Percentiles rank a stretch among this genome's conserved stretches.
These are phyloP conservation scores for Mormoops blainvillei DNA, from an alignment of 2,113 vertebrate genomes.

Conservation along the genomic window DNA sequence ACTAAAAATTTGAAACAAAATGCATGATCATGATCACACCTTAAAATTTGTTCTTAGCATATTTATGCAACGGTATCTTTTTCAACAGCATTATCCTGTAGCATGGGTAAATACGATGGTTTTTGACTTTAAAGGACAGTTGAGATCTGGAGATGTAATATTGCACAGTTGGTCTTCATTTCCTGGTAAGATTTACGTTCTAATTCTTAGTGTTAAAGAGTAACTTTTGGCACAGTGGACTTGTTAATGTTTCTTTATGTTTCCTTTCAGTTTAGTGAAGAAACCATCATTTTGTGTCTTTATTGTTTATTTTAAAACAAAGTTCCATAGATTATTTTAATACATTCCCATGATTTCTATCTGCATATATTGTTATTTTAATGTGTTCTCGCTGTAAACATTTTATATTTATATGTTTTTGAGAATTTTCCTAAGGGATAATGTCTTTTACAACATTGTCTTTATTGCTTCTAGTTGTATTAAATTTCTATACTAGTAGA, in stretches of 20 bases:
- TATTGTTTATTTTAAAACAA: not conserved
- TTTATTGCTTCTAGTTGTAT: not conserved
- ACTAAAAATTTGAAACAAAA: not conserved
- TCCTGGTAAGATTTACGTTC: slow-evolving; percentile 86
- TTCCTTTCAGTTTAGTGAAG: slow-evolving; percentile 11
- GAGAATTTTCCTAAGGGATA: not conserved
- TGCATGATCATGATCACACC: not conserved
- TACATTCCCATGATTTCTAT: not conserved
- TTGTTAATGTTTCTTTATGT: not conserved
- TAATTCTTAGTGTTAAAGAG: slow-evolving; percentile 13
- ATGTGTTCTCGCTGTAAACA: not conserved
- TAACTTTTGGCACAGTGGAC: not conserved
- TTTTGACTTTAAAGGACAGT: slow-evolving; percentile 97
- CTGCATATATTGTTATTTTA: not conserved
- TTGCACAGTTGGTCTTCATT: slow-evolving; percentile 98
- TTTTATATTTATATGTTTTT: not conserved
- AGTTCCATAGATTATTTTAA: not conserved
- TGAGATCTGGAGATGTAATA: slow-evolving; percentile 90
- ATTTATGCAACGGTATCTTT: slow-evolving; percentile 26
- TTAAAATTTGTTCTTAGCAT: not conserved
- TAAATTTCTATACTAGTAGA: not conserved
- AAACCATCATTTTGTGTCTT: not conserved
- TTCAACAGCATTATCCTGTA: slow-evolving; percentile 93
- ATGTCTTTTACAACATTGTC: not conserved
- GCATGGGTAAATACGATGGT: slow-evolving; percentile 99